Evolutionary conservation across 2,113 vertebrate genomes (phyloP).

Genomic region (Eupsittula cactorum): DNA sequence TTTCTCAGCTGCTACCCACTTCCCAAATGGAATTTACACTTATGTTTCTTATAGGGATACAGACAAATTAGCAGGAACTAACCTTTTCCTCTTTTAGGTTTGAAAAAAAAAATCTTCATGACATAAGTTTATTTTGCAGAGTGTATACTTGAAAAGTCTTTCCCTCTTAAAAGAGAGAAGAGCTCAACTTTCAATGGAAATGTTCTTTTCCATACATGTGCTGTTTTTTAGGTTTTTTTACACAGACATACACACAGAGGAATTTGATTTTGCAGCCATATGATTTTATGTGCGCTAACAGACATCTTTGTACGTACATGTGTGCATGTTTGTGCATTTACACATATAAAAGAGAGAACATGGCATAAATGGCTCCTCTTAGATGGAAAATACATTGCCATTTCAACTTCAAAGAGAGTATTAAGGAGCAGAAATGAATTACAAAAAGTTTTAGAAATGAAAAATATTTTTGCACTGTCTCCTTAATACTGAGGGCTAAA

Average conservation of each 20-base stretch:
- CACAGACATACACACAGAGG: not conserved
- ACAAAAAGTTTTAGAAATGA: not conserved
- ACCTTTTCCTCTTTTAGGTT: constrained; percentile 53
- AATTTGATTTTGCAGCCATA: not conserved
- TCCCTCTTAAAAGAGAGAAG: not conserved
- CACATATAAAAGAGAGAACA: not conserved
- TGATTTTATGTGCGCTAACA: not conserved
- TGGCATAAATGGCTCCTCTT: not conserved
- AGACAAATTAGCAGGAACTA: constrained; percentile 45
- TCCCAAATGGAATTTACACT: constrained; percentile 62
- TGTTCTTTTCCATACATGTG: not conserved
- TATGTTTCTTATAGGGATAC: constrained; percentile 33
- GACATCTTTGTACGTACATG: not conserved
- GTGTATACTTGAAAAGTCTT: not conserved
- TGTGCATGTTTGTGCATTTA: not conserved
- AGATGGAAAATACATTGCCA: not conserved
- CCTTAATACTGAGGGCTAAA: not conserved
- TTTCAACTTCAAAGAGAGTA: not conserved
- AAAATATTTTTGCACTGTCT: not conserved
- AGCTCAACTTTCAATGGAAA: not conserved
- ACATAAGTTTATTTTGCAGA: not conserved
- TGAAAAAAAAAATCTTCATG: not conserved
- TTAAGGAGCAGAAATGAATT: not conserved
- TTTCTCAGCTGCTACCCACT: constrained; percentile 58
- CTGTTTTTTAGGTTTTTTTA: not conserved